Evolutionary conservation across 2,888 invertebrate genomes (phyloP).

Genomic region (Drosophila falleni): DNA sequence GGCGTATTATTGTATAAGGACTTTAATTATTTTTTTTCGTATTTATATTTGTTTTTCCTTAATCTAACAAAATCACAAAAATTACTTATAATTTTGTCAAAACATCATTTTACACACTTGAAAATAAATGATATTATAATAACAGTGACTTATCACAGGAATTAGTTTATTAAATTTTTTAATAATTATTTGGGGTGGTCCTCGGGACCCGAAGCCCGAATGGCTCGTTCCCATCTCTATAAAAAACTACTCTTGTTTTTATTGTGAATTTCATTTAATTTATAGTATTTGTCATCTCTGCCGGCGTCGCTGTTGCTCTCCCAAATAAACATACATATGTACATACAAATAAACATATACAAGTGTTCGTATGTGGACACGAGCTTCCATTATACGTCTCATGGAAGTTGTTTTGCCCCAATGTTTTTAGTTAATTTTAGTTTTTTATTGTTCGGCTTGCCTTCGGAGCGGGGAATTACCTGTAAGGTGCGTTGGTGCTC

Average conservation of each 20-base stretch:
- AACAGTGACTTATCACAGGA: too few species aligned
- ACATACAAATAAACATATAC: background rate
- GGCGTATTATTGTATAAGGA: too few species aligned
- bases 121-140: too few species aligned
- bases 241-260: conserved; percentile 2
- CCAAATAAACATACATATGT: conserved; percentile 1
- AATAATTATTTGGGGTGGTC: too few species aligned
- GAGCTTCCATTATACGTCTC: conserved; percentile 18
- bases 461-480: conserved; percentile 2
- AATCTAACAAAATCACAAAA: too few species aligned
- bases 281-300: conserved; percentile 48
- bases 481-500: conserved; percentile 4
- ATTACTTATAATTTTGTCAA: too few species aligned
- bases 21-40: too few species aligned
- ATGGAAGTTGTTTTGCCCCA: conserved; percentile 25
- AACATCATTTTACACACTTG: too few species aligned
- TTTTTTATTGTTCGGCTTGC: conserved; percentile 40
- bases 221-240: too few species aligned
- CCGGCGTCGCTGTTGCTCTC: conserved; percentile 33
- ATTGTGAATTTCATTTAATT: conserved; percentile 33
- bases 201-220: too few species aligned
- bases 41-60: too few species aligned
- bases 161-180: too few species aligned
- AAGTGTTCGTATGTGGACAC: background rate
- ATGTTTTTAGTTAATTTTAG: conserved; percentile 57